Conservation (phyloP, 2,113 vertebrate species). For the Cercocebus atys region DNA sequence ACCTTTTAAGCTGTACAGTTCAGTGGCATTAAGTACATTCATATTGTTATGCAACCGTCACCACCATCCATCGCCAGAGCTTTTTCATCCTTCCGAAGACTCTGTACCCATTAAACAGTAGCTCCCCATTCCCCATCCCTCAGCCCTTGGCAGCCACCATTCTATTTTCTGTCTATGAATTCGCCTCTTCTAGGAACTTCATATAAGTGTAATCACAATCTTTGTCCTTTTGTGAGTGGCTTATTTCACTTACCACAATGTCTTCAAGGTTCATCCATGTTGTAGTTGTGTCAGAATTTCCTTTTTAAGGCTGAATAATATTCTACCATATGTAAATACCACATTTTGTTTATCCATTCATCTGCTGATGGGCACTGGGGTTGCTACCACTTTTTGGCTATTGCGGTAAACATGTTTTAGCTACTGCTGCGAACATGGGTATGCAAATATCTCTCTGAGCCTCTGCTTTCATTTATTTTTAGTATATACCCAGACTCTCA, state of each 20-base stretch:
- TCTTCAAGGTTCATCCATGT: background rate
- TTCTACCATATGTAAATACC: accelerated
- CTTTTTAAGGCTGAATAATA: background rate
- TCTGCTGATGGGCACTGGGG: no score
- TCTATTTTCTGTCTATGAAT: background rate
- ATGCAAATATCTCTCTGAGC: background rate
- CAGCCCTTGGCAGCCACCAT: background rate
- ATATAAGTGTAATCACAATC: background rate
- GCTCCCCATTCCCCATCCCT: accelerated
- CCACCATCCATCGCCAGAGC: background rate
- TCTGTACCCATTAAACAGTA: background rate
- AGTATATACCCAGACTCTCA: background rate
- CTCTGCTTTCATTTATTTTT: background rate
- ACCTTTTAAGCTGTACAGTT: background rate
- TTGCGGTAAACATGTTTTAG: background rate
- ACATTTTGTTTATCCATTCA: background rate
- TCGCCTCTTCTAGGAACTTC: background rate
- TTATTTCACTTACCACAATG: background rate
- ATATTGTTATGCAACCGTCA: background rate
- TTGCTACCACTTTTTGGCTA: background rate
- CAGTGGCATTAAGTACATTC: background rate
- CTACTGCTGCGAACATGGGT: background rate
- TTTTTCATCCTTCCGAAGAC: background rate
- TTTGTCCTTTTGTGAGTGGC: background rate
- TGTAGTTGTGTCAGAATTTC: background rate